Percentiles rank a stretch among this genome's conserved stretches.
phyloP scores from a whole-genome alignment of 2,888 invertebrate species.

The Dryomyza anilis region DNA sequence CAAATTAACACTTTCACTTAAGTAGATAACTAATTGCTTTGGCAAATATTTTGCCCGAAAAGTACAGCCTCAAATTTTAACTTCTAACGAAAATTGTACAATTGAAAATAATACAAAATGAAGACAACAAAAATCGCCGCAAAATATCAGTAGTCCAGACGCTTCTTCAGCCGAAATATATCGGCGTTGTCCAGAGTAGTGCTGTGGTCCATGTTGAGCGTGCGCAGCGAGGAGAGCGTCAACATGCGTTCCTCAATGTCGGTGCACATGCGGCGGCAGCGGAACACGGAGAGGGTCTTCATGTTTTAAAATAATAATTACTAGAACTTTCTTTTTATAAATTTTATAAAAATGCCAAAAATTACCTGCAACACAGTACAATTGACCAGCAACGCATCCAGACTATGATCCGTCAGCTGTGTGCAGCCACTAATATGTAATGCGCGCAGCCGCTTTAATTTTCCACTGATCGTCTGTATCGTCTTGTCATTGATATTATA shows the following conservation, averaged over 20 bases:
- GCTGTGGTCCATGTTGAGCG: conserved; percentile 53
- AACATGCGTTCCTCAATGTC: conserved; percentile 57
- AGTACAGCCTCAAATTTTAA: no score
- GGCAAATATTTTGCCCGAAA: no score
- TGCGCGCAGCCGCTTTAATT: conserved; percentile 56
- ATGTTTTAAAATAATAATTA: background rate
- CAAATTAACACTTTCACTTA: no score
- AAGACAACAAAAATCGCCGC: conserved; percentile 56
- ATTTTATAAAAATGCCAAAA: background rate
- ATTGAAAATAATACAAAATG: conserved; percentile 57
- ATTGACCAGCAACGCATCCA: conserved; percentile 63
- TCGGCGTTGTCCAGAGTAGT: conserved; percentile 53
- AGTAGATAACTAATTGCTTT: no score
- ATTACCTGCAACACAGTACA: conserved; percentile 61
- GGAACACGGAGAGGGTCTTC: conserved; percentile 51
- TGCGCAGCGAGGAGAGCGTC: conserved; percentile 49
- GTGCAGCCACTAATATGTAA: conserved; percentile 63
- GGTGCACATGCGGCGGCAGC: conserved; percentile 57
- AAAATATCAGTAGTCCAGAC: conserved; percentile 60
- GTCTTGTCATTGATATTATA: conserved; percentile 72
- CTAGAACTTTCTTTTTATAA: conserved; percentile 4
- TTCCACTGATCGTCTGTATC: conserved; percentile 61
- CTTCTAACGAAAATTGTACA: conserved; percentile 56
- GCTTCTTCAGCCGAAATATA: conserved; percentile 53
- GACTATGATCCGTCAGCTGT: conserved; percentile 64